Evolutionary conservation across 2,113 vertebrate species (phyloP).

Genomic region (Irena cyanogastra): DNA sequence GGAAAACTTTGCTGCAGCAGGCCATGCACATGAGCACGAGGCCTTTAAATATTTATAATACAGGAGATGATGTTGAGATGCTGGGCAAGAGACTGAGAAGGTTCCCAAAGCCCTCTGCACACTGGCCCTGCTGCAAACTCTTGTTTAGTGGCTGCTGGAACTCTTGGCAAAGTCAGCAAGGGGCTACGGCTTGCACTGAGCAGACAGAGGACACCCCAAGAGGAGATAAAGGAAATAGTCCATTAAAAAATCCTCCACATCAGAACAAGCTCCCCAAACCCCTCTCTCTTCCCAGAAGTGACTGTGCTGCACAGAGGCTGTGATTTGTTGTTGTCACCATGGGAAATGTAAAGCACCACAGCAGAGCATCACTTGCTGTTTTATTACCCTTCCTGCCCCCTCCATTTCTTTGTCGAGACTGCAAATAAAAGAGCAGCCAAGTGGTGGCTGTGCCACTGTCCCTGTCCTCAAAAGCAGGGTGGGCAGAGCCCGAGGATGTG

Average conservation of each 20-base stretch:
- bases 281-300: background rate
- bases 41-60: background rate
- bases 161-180: background rate
- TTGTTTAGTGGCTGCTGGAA: background rate
- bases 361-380: background rate
- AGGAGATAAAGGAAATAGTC: background rate
- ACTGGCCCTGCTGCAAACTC: background rate
- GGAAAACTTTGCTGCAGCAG: background rate
- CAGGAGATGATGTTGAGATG: background rate
- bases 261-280: background rate
- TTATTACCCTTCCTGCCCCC: background rate
- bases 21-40: rapidly evolving
- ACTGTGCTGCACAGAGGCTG: background rate
- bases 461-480: background rate
- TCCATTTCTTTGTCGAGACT: background rate
- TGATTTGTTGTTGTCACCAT: background rate
- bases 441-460: background rate
- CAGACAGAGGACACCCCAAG: background rate
- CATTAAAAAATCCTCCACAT: background rate
- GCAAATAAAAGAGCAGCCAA: background rate
- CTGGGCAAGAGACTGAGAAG: background rate
- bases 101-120: background rate
- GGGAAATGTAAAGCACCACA: background rate
- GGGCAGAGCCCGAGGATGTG: background rate
- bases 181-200: background rate